phyloP scores from a whole-genome alignment of 2,113 vertebrate species.

The Hyperopisus bebe region DNA sequence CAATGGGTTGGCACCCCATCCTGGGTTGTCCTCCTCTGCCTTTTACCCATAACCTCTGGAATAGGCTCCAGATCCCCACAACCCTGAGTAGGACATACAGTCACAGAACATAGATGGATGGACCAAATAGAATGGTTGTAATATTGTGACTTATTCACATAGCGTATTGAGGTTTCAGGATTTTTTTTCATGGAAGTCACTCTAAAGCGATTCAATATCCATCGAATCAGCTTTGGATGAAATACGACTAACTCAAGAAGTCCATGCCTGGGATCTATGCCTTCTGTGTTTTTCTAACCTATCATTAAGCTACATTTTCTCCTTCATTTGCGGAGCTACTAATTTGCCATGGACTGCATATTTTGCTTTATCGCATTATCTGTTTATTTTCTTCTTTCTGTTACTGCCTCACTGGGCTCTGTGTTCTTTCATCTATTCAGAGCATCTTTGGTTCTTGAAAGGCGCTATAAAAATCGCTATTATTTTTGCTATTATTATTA shows the following conservation, averaged over 20 bases:
- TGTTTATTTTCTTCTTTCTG: not conserved
- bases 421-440: not conserved
- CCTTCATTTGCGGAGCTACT: not conserved
- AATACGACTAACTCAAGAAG: not conserved
- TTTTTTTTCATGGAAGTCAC: not conserved
- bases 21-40: too few species aligned
- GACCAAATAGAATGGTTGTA: not conserved
- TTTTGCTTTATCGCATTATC: not conserved
- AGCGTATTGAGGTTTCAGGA: not conserved
- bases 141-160: not conserved
- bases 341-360: not conserved
- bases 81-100: too few species aligned
- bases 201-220: not conserved
- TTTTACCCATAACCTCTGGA: too few species aligned
- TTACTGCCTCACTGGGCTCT: not conserved
- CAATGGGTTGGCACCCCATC: too few species aligned
- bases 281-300: not conserved
- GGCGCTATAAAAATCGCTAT: not conserved
- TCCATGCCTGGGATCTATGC: not conserved
- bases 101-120: not conserved
- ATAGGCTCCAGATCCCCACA: too few species aligned
- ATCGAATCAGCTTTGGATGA: not conserved
- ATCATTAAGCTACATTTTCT: not conserved
- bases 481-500: not conserved
- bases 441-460: not conserved